Percentiles rank a stretch among this genome's conserved stretches.
phyloP scores from a whole-genome alignment of 2,888 invertebrate species.

The Lobophora halterata region DNA sequence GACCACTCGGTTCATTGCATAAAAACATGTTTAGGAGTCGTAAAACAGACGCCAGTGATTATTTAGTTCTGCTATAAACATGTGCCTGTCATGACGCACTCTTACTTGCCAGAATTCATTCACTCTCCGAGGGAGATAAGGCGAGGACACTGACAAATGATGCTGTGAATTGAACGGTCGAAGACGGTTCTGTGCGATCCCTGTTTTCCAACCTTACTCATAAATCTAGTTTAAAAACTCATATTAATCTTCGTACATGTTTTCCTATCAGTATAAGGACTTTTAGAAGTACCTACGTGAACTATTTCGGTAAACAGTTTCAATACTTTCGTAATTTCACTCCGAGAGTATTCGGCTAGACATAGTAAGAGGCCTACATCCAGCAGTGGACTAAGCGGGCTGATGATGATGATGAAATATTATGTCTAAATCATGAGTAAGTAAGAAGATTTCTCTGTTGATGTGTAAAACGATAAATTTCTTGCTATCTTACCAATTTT shows the following conservation, averaged over 20 bases:
- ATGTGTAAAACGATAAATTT: slow-evolving; percentile 33
- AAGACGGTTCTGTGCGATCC: slow-evolving; percentile 48
- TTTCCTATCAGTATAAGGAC: slow-evolving; percentile 44
- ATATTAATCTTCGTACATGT: slow-evolving; percentile 62
- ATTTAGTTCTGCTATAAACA: slow-evolving; percentile 25
- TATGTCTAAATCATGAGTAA: too few species aligned
- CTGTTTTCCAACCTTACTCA: slow-evolving; percentile 53
- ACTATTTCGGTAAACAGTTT: too few species aligned
- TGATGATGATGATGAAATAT: too few species aligned
- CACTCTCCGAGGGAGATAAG: slow-evolving; percentile 59
- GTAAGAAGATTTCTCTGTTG: slow-evolving; percentile 28
- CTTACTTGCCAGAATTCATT: slow-evolving; percentile 52
- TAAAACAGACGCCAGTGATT: slow-evolving; percentile 25
- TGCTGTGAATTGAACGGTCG: slow-evolving; percentile 49
- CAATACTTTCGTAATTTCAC: too few species aligned
- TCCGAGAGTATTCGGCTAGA: too few species aligned
- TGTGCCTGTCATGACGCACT: slow-evolving; percentile 26
- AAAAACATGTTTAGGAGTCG: slow-evolving; percentile 31
- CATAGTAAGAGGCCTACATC: too few species aligned
- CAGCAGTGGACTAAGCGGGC: too few species aligned
- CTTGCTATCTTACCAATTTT: slow-evolving; percentile 45
- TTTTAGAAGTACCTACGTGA: too few species aligned
- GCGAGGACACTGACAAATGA: slow-evolving; percentile 66
- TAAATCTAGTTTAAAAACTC: slow-evolving; percentile 68
- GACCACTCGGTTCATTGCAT: slow-evolving; percentile 21